Evolutionary conservation across 2,797 vertebrate species (phyloP).

Genomic region (Rhinophrynus dorsalis): DNA sequence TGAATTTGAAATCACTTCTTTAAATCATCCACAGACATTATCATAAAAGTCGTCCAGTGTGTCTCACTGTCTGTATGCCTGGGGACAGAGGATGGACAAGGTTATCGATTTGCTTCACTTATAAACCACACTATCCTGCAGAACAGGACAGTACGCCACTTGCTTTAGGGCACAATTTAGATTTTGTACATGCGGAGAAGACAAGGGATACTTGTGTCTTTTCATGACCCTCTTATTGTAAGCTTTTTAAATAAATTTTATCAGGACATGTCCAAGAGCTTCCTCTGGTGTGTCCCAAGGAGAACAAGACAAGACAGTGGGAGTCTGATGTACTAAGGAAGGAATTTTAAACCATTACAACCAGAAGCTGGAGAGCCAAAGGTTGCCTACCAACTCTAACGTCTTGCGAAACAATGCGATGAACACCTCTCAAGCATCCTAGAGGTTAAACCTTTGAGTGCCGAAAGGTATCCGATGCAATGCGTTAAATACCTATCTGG

Average conservation of each 20-base stretch:
- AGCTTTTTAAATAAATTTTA: not conserved
- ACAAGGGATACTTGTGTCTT: slow-evolving; percentile 7
- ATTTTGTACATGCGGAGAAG: not conserved
- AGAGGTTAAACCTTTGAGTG: too few species aligned
- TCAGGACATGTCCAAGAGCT: not conserved
- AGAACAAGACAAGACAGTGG: too few species aligned
- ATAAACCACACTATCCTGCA: not conserved
- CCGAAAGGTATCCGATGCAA: too few species aligned
- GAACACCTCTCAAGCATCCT: too few species aligned
- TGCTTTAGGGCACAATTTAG: slow-evolving; percentile 4
- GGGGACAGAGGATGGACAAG: slow-evolving; percentile 16
- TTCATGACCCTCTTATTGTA: not conserved
- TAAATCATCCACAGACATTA: not conserved
- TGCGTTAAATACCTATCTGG: too few species aligned
- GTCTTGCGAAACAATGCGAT: too few species aligned
- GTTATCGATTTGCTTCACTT: slow-evolving; percentile 12
- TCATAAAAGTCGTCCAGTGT: slow-evolving; percentile 28
- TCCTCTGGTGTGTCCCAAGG: too few species aligned
- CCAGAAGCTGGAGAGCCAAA: too few species aligned
- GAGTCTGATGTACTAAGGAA: too few species aligned
- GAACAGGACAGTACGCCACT: not conserved
- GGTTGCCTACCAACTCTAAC: too few species aligned
- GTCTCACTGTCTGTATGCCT: not conserved
- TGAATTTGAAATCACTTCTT: not conserved
- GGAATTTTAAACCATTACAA: too few species aligned